Conservation (phyloP, 2,888 invertebrate genomes). For the Lathronympha strigana region DNA sequence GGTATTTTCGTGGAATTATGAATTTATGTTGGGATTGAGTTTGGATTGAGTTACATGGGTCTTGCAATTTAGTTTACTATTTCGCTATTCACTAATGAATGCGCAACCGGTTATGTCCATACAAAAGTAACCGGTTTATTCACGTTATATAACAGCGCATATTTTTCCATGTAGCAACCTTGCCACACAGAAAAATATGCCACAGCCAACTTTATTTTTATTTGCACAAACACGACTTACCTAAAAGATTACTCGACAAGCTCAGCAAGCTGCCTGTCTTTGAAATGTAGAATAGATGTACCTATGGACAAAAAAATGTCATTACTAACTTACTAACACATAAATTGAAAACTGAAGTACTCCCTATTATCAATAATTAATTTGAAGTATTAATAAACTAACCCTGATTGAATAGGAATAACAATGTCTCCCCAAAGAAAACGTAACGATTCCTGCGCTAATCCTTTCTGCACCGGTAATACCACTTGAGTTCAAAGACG, state of each 20-base stretch:
- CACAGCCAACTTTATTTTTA: too few species aligned
- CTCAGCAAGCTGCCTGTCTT: not conserved
- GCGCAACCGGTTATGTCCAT: too few species aligned
- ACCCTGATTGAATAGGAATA: too few species aligned
- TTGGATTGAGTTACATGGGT: not conserved
- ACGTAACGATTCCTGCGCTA: not conserved
- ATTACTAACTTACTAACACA: not conserved
- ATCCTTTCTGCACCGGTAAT: constrained; percentile 10
- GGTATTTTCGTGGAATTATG: constrained; percentile 11
- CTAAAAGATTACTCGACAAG: not conserved
- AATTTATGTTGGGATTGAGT: not conserved
- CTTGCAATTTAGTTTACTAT: not conserved
- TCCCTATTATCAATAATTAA: not conserved
- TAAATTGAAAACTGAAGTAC: not conserved
- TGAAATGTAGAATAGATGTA: not conserved
- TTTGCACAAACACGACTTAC: not conserved
- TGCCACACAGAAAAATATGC: too few species aligned
- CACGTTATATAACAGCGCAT: too few species aligned
- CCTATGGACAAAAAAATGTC: not conserved
- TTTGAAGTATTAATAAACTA: too few species aligned
- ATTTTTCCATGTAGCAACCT: too few species aligned
- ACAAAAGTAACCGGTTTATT: too few species aligned
- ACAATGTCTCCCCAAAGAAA: not conserved
- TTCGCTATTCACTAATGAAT: not conserved
- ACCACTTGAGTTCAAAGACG: constrained; percentile 27